A percentile compares a stretch with the other conserved stretches of the same genome.
These are phyloP conservation scores for Myotis findleyi DNA, from an alignment of 2,797 vertebrate genomes.

Conservation along the genomic window DNA sequence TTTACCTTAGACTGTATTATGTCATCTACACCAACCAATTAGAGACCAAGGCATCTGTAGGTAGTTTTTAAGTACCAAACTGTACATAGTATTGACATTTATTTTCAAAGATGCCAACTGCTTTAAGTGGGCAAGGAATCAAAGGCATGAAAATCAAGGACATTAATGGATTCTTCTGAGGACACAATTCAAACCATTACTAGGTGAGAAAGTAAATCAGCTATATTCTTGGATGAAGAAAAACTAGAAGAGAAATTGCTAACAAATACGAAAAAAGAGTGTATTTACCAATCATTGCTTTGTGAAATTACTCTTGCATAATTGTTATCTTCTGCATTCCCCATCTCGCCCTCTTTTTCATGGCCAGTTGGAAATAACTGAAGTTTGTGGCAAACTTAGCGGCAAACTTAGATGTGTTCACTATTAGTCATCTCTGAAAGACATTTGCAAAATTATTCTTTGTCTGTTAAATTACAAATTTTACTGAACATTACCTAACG, in stretches of 20 bases:
- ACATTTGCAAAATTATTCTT: constrained; percentile 39
- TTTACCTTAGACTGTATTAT: neutral
- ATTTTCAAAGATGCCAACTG: neutral
- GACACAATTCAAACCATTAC: neutral
- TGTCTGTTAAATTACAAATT: constrained; percentile 70
- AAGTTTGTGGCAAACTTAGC: neutral
- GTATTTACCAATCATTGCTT: constrained; percentile 1
- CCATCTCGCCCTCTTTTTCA: neutral
- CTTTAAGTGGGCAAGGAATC: neutral
- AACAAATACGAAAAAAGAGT: neutral
- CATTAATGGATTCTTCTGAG: neutral
- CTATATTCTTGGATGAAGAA: neutral
- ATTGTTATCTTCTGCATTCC: neutral
- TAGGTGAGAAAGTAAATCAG: neutral
- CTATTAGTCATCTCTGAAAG: constrained; percentile 35
- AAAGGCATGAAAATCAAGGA: neutral
- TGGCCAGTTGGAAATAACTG: neutral
- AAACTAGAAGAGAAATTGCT: neutral
- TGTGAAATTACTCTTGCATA: constrained; percentile 5
- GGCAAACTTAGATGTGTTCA: neutral
- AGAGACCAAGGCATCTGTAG: neutral
- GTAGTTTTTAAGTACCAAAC: neutral
- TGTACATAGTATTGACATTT: neutral
- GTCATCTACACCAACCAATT: neutral
- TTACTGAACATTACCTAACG: constrained; percentile 70